Conservation (phyloP, 1,140 invertebrate species). For the Drosophila sp. region DNA sequence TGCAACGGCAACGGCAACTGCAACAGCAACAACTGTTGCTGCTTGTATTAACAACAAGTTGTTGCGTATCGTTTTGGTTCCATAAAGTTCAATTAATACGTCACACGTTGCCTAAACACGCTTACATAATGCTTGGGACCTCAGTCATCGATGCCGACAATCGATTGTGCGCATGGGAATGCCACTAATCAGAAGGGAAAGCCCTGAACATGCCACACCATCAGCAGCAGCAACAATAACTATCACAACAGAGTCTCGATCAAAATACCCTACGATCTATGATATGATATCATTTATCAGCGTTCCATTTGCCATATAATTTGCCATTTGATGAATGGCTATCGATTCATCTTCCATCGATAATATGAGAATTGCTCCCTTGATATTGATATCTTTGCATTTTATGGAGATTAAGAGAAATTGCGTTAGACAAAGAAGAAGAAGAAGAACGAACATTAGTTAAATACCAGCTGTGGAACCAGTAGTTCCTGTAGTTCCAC, state of each 20-base stretch:
- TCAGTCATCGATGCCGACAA: slow-evolving; percentile 12
- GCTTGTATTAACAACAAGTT: slow-evolving; percentile 28
- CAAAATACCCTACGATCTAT: slow-evolving; percentile 9
- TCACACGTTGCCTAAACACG: slow-evolving; percentile 45
- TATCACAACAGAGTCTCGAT: neutral
- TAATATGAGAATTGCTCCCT: slow-evolving; percentile 1
- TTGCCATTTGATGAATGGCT: slow-evolving; percentile 3
- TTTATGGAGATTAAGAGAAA: neutral
- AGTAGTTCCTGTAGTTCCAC: neutral
- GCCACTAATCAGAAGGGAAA: slow-evolving; percentile 24
- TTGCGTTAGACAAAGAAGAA: no score
- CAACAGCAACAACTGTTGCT: slow-evolving; percentile 2
- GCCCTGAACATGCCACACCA: slow-evolving; percentile 5
- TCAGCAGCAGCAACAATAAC: neutral
- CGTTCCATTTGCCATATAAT: neutral
- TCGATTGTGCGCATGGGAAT: slow-evolving; percentile 30
- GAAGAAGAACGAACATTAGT: neutral
- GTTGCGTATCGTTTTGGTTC: slow-evolving; percentile 12
- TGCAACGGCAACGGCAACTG: slow-evolving; percentile 3
- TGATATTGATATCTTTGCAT: neutral
- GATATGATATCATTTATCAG: slow-evolving; percentile 7
- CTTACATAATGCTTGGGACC: slow-evolving; percentile 47
- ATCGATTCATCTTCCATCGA: slow-evolving; percentile 18
- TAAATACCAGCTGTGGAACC: neutral
- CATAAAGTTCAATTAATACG: slow-evolving; percentile 77